Evolutionary conservation across 2,113 vertebrate genomes (phyloP).

Genomic region (Thymallus thymallus): DNA sequence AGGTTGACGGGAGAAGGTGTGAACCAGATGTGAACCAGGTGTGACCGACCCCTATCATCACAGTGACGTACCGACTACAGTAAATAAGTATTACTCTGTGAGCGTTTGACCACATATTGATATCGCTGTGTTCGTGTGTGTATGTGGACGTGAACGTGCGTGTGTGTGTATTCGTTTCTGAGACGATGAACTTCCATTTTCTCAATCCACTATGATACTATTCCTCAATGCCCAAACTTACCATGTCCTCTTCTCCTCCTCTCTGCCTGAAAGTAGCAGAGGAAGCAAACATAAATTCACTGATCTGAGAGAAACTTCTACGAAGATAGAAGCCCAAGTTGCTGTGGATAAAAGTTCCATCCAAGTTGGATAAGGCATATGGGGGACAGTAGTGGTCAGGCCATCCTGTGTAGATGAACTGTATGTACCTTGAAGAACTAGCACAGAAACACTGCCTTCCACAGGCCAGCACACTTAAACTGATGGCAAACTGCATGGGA

Average conservation of each 20-base stretch:
- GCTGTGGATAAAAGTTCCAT: neutral
- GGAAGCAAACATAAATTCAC: neutral
- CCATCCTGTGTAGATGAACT: no score
- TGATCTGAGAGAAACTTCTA: neutral
- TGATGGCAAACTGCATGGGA: no score
- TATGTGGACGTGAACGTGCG: neutral
- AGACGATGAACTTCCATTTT: neutral
- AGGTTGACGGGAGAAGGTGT: conserved; percentile 21
- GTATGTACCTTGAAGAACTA: no score
- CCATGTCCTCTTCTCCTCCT: neutral
- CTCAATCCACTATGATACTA: neutral
- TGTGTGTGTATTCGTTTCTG: neutral
- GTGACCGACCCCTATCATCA: neutral
- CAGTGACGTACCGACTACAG: conserved; percentile 30
- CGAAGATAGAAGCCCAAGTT: neutral
- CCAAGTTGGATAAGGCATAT: neutral
- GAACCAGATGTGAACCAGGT: neutral
- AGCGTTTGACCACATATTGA: neutral
- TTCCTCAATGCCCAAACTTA: neutral
- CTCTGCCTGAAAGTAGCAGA: neutral
- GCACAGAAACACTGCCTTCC: no score
- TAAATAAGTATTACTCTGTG: conserved; percentile 22
- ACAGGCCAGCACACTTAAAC: no score
- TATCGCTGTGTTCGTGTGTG: neutral
- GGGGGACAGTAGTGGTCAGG: no score